Evolutionary conservation across 2,888 invertebrate genomes (phyloP), one percentile per base, ranked within the genome.

Genomic region (Apotomis capreana): DNA sequence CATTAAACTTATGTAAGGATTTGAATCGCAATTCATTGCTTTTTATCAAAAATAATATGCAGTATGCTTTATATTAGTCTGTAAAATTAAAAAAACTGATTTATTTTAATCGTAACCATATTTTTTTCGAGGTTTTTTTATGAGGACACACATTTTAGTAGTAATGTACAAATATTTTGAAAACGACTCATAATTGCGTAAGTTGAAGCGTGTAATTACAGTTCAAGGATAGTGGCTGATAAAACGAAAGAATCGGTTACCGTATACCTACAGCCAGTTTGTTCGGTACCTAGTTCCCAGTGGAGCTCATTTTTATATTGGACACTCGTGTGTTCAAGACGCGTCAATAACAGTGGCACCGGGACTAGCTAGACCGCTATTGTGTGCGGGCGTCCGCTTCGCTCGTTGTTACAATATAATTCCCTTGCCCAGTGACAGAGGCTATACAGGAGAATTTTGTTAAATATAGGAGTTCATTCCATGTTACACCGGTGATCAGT

Each of bases 171-270:
- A n/a, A n/a, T n/a, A n/a, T n/a, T n/a, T n/a, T n/a, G n/a, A n/a
- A n/a, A n/a, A n/a, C n/a, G n/a, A n/a, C n/a, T n/a, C n/a, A n/a
- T 58, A 40, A 15, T 75, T 74, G 37, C 59, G 59, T 67, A 77
- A 76, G 74, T 10, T 44, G 59, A 59, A n/a, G 59, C 59, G 13
- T 44, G 13, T 59, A 61, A 26, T 26, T 26, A 26, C 26, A 26
- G 46, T 46, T 9, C 26, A 37, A 59, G n/a, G 9, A 13, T 59
- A 13, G 6, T 13, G 40, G 13, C 5, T 40, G 46, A 68, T 51
- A 52, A 51, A 68, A 68, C 52, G 59, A 68, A 9, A 12, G 15
- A 68, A 46, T 44, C 46, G 58, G 36, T 15, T 26, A 58, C 58
- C 5, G 13, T 37, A 36, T 13, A 26, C 26, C 26, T 26, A 44